These are phyloP conservation scores for Hippocampus barbouri DNA, from an alignment of 2,113 vertebrate genomes.

Conservation along the genomic window DNA sequence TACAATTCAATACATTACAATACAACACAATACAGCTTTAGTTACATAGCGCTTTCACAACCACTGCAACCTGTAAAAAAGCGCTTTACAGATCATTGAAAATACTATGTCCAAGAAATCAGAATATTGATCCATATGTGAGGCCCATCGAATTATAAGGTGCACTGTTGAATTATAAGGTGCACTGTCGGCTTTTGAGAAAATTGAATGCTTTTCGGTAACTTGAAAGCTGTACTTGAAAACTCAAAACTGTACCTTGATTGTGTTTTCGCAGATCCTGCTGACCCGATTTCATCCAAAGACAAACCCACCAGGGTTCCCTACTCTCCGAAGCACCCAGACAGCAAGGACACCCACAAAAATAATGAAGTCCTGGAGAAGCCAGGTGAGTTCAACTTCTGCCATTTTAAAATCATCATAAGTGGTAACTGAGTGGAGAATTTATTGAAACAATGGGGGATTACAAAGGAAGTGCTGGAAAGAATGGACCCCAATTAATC, in stretches of 20 bases:
- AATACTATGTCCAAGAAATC: too few relatives aligned
- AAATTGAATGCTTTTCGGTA: too few relatives aligned
- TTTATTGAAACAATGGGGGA: slow-evolving; percentile 35
- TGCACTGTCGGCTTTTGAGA: too few relatives aligned
- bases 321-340: slow-evolving; percentile 78
- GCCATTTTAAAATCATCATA: slow-evolving; percentile 6
- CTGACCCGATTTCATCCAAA: slow-evolving; percentile 79
- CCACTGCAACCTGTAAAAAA: too few relatives aligned
- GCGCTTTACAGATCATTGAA: too few relatives aligned
- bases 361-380: slow-evolving; percentile 64
- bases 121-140: too few relatives aligned
- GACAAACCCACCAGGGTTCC: slow-evolving; percentile 79
- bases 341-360: slow-evolving; percentile 78
- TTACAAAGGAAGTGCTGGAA: slow-evolving; percentile 25
- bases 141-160: too few relatives aligned
- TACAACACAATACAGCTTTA: too few relatives aligned
- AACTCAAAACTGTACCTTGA: neutral
- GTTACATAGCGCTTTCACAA: too few relatives aligned
- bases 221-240: too few relatives aligned
- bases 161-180: too few relatives aligned
- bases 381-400: slow-evolving; percentile 50
- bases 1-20: too few relatives aligned
- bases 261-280: slow-evolving; percentile 77
- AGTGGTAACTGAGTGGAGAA: slow-evolving; percentile 10
- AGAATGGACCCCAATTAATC: slow-evolving; percentile 58